phyloP scores from a whole-genome alignment of 1,140 invertebrate species.

The Drosophila teissieri region DNA sequence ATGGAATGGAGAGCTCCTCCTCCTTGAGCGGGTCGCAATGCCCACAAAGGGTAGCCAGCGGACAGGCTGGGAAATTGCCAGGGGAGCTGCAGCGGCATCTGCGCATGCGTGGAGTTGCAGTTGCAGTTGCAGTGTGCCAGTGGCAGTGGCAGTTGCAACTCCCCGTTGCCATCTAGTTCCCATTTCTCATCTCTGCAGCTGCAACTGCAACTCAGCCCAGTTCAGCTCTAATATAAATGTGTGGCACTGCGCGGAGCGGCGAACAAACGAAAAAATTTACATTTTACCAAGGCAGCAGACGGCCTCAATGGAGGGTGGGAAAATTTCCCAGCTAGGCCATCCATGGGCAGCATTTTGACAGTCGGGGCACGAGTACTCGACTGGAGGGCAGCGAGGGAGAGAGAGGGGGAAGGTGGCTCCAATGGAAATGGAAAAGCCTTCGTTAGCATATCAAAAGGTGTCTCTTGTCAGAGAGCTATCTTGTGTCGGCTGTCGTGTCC shows the following conservation, averaged over 20 bases:
- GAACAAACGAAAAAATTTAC: conserved; percentile 62
- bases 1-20: conserved; percentile 12
- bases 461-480: conserved; percentile 72
- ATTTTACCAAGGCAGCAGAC: conserved; percentile 64
- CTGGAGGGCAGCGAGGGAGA: not conserved
- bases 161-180: conserved; percentile 33
- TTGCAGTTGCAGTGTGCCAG: no score
- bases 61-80: conserved; percentile 42
- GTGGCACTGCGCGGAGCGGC: conserved; percentile 30
- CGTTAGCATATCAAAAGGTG: conserved; percentile 82
- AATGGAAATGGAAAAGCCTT: conserved; percentile 32
- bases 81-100: conserved; percentile 28
- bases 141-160: conserved; percentile 10
- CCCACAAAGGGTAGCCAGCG: conserved; percentile 65
- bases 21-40: conserved; percentile 32
- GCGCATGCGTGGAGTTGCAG: conserved; percentile 52
- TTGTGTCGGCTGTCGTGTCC: conserved; percentile 65
- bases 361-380: conserved; percentile 35
- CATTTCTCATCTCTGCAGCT: conserved; percentile 33
- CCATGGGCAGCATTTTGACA: conserved; percentile 76
- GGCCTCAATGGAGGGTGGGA: conserved; percentile 78
- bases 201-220: conserved; percentile 24
- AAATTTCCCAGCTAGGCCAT: conserved; percentile 57
- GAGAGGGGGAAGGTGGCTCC: not conserved
- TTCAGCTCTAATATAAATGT: conserved; percentile 76